Evolutionary conservation across 1,140 invertebrate genomes (phyloP), one percentile per base, ranked within the genome.

Genomic region (Bilobella aurantiaca): DNA sequence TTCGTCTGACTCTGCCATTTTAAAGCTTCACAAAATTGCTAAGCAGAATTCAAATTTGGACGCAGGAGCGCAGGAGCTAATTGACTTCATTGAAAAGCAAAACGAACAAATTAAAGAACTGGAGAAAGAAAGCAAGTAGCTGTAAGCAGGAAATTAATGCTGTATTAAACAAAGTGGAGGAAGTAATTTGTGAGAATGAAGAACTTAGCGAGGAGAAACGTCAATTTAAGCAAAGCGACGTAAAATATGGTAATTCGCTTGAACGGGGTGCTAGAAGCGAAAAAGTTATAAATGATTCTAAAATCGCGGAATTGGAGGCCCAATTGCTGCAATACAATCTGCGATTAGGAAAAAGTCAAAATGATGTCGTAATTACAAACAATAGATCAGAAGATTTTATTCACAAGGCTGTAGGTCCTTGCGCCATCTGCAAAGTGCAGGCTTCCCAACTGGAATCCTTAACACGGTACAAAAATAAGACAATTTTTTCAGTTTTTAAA

Each of bases 41-140:
- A 59, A 59, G 5, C 31, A 21, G 8, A 25, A 29, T 18, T 3
- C 58, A 12, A 23, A 42, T 18, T 21, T 34, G 23, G 18, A 5
- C 29, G 2, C 8, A 34, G 12, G 23, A 3, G 3, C 23, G 12
- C 59, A 23, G 59, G 85, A 87, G 74, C 74, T 87, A 18, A 80
- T 85, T 68, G 82, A 83, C 58, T 90, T 89, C 70, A 87, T 90
- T 27, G 85, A 89, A 75, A 84, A 86, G 61, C 89, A 91, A 74
- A 87, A 89, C 74, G 87, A 89, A 64, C 90, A 91, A 68, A 90
- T 91, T 30, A 85, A 89, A 60, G 87, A 91, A 73, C 72, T 91
- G 23, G 88, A 91, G n/a, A 76, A 83, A 85, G 69, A 88, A 91
- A 76, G 88, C 87, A 49, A 85, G 85, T 69, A 89, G 87, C 74